Conservation (phyloP, 2,888 invertebrate species). For the Cactoblastis cactorum region DNA sequence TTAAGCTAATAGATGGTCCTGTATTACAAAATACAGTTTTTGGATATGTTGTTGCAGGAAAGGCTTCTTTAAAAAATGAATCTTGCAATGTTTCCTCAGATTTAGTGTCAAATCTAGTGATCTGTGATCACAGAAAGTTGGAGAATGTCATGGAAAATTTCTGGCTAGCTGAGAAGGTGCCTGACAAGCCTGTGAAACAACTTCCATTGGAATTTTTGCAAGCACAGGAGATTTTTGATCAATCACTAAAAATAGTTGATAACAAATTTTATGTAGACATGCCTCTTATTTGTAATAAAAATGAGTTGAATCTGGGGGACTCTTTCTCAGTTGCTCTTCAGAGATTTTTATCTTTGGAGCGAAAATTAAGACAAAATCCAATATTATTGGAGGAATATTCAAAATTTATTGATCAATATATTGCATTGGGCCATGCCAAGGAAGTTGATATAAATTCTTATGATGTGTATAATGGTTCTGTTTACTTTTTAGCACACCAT, state of each 20-base stretch:
- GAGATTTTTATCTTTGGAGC: background rate
- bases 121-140: conserved; percentile 14
- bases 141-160: conserved; percentile 24
- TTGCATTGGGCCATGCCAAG: conserved; percentile 17
- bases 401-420: conserved; percentile 19
- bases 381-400: conserved; percentile 15
- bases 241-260: background rate
- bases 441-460: conserved; percentile 11
- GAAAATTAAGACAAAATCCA: conserved; percentile 5
- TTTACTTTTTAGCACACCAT: conserved; percentile 30
- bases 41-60: background rate
- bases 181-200: background rate
- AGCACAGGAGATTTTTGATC: background rate
- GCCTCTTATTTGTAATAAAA: background rate
- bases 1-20: background rate
- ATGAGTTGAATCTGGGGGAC: background rate
- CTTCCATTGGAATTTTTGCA: background rate
- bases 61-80: background rate
- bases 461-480: conserved; percentile 14
- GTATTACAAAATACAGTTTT: background rate
- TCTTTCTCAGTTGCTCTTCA: background rate
- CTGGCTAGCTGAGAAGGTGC: conserved; percentile 21
- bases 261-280: background rate
- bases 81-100: background rate
- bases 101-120: background rate